Evolutionary conservation across 2,113 vertebrate genomes (phyloP).

Genomic region (Halichoerus grypus): DNA sequence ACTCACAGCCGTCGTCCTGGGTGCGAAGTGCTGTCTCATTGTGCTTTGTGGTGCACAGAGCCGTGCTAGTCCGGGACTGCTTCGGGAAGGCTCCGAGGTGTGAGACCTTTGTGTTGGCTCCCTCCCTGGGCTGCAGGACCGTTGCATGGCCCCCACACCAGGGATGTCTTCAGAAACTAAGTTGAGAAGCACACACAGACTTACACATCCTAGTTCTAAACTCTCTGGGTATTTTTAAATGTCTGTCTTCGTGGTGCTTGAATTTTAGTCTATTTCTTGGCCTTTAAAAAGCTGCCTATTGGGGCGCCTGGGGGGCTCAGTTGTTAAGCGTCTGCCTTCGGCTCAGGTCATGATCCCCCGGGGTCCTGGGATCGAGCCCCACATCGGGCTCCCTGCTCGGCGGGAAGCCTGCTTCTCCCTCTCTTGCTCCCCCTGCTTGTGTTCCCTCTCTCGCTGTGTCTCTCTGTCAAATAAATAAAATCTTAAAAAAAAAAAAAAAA

Average conservation of each 20-base stretch:
- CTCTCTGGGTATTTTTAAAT: not conserved
- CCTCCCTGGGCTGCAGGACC: not conserved
- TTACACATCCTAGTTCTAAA: not conserved
- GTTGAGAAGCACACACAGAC: not conserved
- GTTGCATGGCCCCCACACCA: not conserved
- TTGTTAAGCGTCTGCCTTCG: too few relatives aligned
- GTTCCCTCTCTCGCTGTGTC: too few relatives aligned
- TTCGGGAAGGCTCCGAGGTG: not conserved
- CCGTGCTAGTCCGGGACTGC: not conserved
- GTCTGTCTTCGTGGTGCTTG: not conserved
- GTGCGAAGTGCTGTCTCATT: not conserved
- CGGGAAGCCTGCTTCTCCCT: not conserved
- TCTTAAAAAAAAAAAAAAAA: too few relatives aligned
- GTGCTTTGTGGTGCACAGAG: too few relatives aligned
- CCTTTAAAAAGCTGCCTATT: not conserved
- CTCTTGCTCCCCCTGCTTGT: not conserved
- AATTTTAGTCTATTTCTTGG: not conserved
- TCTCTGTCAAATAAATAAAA: too few relatives aligned
- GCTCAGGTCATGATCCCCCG: too few relatives aligned
- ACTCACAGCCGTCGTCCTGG: accelerated
- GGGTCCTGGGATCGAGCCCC: not conserved
- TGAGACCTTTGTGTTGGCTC: not conserved
- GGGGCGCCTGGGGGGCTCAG: too few relatives aligned
- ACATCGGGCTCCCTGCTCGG: too few relatives aligned
- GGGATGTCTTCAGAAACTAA: not conserved